These are phyloP conservation scores for Pongo pygmaeus DNA, from an alignment of 2,113 vertebrate genomes.

Conservation along the genomic window DNA sequence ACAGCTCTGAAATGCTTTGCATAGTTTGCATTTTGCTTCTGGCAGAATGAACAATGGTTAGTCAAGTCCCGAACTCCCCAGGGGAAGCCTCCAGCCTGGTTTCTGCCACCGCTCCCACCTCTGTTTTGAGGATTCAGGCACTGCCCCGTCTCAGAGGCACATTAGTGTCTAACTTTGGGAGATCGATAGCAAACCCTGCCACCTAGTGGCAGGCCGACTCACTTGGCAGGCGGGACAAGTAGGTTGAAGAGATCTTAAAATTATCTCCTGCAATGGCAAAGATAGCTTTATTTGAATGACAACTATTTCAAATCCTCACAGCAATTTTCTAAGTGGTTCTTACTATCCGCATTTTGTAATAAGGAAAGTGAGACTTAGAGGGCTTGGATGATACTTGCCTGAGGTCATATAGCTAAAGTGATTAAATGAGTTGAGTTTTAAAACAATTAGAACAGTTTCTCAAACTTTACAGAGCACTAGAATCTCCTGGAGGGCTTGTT, in stretches of 20 bases:
- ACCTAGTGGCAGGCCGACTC: conserved; percentile 53
- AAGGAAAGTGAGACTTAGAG: not conserved
- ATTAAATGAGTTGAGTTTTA: not conserved
- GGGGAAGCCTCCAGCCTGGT: not conserved
- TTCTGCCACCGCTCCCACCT: not conserved
- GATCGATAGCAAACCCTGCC: conserved; percentile 49
- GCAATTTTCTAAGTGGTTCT: not conserved
- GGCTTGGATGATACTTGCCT: not conserved
- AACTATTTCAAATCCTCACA: not conserved
- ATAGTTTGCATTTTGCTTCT: conserved; percentile 16
- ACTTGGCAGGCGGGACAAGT: not conserved
- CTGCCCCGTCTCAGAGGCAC: not conserved
- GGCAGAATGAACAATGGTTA: not conserved
- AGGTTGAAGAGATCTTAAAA: not conserved
- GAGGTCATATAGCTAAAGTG: not conserved
- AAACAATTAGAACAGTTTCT: not conserved
- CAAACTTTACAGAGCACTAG: not conserved
- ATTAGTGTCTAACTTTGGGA: not conserved
- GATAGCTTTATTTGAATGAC: conserved; percentile 7
- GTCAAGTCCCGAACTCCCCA: not conserved
- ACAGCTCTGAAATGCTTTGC: not conserved
- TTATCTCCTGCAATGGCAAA: not conserved
- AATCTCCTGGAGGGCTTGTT: not conserved
- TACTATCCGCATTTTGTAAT: not conserved
- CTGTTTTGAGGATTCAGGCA: not conserved